These are phyloP conservation scores for Podocnemis expansa DNA, from an alignment of 2,113 vertebrate species.

Conservation along the genomic window DNA sequence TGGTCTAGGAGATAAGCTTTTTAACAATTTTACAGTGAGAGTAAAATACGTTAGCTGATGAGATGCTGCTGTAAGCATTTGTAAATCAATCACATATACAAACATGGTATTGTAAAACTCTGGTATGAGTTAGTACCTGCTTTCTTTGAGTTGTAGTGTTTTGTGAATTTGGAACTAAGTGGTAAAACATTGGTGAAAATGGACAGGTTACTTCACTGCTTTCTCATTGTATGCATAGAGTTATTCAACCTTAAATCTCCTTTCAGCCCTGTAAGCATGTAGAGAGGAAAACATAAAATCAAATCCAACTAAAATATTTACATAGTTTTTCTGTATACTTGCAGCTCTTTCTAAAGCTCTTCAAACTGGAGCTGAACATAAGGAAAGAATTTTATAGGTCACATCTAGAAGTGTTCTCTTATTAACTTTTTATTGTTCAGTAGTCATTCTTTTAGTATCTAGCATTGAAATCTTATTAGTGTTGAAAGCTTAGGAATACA, in stretches of 20 bases:
- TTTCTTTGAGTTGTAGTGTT: not conserved
- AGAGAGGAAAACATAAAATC: accelerated
- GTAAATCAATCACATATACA: accelerated
- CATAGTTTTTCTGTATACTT: not conserved
- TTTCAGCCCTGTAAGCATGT: not conserved
- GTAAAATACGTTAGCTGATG: not conserved
- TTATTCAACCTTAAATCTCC: not conserved
- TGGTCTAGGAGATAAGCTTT: not conserved
- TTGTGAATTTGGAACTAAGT: not conserved
- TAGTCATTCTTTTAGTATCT: not conserved
- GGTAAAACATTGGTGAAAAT: not conserved
- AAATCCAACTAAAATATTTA: not conserved
- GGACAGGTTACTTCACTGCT: not conserved
- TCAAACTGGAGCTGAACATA: not conserved
- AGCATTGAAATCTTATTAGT: not conserved
- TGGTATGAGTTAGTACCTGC: not conserved
- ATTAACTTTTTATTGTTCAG: not conserved
- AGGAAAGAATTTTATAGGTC: not conserved
- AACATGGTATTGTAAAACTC: not conserved
- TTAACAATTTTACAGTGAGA: not conserved
- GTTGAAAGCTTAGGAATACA: not conserved
- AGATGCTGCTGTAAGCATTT: not conserved
- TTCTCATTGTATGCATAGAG: accelerated
- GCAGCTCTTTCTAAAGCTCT: not conserved
- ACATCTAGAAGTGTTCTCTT: not conserved